Conservation (phyloP, 2,797 vertebrate species). For the Muscicapa comitata region DNA sequence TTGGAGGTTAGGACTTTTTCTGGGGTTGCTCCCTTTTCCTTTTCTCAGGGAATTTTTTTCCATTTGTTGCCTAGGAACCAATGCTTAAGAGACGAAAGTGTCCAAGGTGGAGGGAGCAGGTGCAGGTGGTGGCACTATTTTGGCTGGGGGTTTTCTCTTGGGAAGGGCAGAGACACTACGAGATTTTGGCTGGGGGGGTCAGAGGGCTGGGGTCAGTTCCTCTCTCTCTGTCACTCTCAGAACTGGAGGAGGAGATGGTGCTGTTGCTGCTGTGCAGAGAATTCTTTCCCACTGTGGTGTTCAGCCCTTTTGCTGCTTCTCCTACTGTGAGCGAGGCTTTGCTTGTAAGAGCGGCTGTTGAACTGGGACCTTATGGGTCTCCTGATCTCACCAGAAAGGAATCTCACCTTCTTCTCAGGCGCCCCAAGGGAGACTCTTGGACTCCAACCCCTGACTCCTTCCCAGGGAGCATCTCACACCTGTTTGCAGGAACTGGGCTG, state of each 20-base stretch:
- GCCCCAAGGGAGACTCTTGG: no score
- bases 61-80: neutral
- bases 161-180: fast-evolving
- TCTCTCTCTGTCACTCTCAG: fast-evolving
- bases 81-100: neutral
- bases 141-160: neutral
- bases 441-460: fast-evolving
- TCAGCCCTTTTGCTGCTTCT: neutral
- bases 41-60: neutral
- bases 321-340: neutral
- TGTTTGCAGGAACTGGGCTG: fast-evolving
- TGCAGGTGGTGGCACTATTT: no score
- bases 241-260: fast-evolving
- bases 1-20: neutral
- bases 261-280: neutral
- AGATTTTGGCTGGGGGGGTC: neutral
- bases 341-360: fast-evolving
- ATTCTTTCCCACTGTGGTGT: neutral
- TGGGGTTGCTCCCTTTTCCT: fast-evolving
- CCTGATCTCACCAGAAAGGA: neutral
- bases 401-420: neutral
- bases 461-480: fast-evolving
- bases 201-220: fast-evolving
- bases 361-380: fast-evolving
- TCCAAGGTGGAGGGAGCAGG: fast-evolving